Conservation (phyloP, 2,888 invertebrate genomes). For the Agonopterix arenella region DNA sequence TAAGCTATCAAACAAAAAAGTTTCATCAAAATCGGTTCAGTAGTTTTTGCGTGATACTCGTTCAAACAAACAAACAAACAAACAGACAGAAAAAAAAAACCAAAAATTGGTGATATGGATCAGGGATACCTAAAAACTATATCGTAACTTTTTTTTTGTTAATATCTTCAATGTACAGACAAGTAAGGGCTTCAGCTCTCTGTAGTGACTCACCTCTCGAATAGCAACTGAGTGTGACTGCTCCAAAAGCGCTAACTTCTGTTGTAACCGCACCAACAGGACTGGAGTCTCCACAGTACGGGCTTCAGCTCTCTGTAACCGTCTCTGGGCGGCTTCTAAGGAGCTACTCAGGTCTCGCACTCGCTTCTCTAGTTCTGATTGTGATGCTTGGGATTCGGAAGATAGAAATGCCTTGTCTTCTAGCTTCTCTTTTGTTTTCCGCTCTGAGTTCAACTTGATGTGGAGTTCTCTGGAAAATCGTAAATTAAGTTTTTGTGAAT, state of each 20-base stretch:
- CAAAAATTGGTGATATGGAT: no score
- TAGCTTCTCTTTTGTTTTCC: conserved; percentile 83
- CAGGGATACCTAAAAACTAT: no score
- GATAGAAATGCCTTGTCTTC: conserved; percentile 73
- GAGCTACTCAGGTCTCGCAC: conserved; percentile 78
- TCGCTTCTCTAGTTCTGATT: conserved; percentile 60
- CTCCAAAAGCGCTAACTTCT: conserved; percentile 84
- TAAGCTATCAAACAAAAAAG: no score
- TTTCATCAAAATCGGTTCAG: no score
- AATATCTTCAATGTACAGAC: conserved; percentile 25
- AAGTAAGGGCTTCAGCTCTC: no score
- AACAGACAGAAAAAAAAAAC: no score
- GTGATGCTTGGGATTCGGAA: conserved; percentile 54
- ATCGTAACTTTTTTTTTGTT: no score
- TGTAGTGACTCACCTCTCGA: conserved; percentile 68
- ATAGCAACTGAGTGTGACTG: conserved; percentile 84
- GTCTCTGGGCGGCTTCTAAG: conserved; percentile 78
- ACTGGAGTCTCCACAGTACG: conserved; percentile 79
- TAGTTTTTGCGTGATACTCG: no score
- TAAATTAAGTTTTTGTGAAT: not conserved
- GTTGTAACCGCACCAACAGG: conserved; percentile 80
- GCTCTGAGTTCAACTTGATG: conserved; percentile 83
- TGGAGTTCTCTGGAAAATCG: conserved; percentile 82
- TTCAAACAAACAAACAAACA: no score
- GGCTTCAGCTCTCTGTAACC: conserved; percentile 80